Base-by-base conservation (phyloP, 1,140 invertebrate species). In the Ericerus pela region DNA sequence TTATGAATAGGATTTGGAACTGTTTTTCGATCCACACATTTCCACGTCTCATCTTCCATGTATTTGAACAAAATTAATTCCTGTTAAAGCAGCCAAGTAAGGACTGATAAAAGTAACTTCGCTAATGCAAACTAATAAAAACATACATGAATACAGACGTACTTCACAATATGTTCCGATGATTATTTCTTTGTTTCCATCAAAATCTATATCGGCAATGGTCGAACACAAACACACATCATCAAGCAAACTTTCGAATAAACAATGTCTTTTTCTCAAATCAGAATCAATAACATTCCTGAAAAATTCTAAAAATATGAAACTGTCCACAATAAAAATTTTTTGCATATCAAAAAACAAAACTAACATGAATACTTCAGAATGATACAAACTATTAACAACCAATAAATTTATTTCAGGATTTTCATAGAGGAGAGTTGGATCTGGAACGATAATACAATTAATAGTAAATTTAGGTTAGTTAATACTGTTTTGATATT, bases 1-100 rank as follows among this genome's bases (percentile, higher is more conserved):
- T 47, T 47, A 47, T 47, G 41, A 14, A 47, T 24, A 47, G 41
- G 41, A 47, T 47, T 47, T 5, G 41, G 41, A 22, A 47, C 26
- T 12, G 20, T 47, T 22, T 47, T 47, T 5, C 26, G 41, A 10
- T 16, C 41, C 22, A 47, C 16, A 3, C 22, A 22, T 24, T 47
- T 47, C 41, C 41, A 47, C 4, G 11, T 47, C 14, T 47, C 41
- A 14, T 47, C 26, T 10, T 47, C 14, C 10, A 47, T 10, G 14
- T 47, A 47, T 24, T 47, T 47, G 16, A 47, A 47, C 16, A 47
- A 22, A 2, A 47, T 8, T 24, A 47, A 47, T 47, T 47, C 12
- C 41, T 47, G 20, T 10, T 24, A 47, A 22, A 41, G 20, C n/a
- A n/a, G n/a, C n/a, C n/a, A n/a, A n/a, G n/a, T n/a, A n/a, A n/a